Percentiles rank a stretch among this genome's conserved stretches.
Evolutionary conservation across 2,888 invertebrate species (phyloP).

Genomic region (Trilocha varians): DNA sequence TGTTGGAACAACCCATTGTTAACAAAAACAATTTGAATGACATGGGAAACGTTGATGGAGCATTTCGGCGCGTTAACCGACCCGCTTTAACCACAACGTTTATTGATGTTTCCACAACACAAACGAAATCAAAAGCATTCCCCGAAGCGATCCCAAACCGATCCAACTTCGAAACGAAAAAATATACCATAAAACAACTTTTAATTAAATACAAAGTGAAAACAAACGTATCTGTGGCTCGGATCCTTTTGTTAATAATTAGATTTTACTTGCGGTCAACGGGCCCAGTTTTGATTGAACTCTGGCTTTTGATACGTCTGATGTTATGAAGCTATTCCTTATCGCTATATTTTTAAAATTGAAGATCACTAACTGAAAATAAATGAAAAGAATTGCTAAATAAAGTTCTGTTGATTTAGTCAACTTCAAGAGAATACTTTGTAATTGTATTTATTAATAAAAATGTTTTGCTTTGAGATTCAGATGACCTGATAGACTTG

Average conservation of each 20-base stretch:
- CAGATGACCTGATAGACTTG: too few species aligned
- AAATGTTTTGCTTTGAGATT: too few species aligned
- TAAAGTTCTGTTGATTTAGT: too few species aligned
- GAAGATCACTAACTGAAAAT: too few species aligned
- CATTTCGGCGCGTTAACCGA: not conserved
- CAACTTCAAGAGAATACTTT: too few species aligned
- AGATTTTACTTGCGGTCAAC: conserved; percentile 16
- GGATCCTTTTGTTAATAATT: conserved; percentile 22
- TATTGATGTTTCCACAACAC: conserved; percentile 3
- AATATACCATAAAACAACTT: conserved; percentile 21
- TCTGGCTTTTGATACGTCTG: not conserved
- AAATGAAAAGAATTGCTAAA: too few species aligned
- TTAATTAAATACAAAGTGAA: conserved; percentile 33
- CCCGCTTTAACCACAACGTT: conserved; percentile 1
- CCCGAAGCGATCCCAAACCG: conserved; percentile 6
- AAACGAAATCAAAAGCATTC: conserved; percentile 10
- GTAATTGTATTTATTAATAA: too few species aligned
- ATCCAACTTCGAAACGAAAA: conserved; percentile 19
- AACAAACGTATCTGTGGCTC: conserved; percentile 15
- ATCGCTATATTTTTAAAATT: not conserved
- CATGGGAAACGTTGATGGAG: conserved; percentile 1
- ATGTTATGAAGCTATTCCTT: not conserved
- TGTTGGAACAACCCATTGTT: too few species aligned
- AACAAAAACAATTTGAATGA: conserved; percentile 4
- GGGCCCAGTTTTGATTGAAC: not conserved